Percentiles rank a stretch among this genome's conserved stretches.
Conservation (phyloP, 1,140 invertebrate species). For the Tetramorium simillimum region DNA sequence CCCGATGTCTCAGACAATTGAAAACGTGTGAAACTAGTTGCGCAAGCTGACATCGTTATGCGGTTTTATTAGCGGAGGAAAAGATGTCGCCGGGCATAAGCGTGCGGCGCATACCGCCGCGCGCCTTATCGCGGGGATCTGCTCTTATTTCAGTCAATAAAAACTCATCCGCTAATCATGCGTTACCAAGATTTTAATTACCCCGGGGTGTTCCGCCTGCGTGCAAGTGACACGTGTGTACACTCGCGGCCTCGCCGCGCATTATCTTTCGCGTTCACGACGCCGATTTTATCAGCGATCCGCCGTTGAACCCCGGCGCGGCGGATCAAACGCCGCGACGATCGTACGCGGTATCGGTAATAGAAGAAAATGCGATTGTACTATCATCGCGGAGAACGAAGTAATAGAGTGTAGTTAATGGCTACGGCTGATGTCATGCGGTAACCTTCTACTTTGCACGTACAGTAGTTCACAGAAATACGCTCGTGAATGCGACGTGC, state of each 20-base stretch:
- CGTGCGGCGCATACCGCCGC: neutral
- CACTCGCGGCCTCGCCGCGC: neutral
- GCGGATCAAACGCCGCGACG: neutral
- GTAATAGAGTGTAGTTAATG: constrained; percentile 72
- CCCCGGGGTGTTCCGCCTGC: neutral
- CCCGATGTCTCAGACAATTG: constrained; percentile 41
- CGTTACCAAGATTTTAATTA: constrained; percentile 38
- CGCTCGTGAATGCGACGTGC: neutral
- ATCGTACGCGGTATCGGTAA: constrained; percentile 15
- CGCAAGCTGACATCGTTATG: constrained; percentile 50
- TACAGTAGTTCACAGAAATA: constrained; percentile 65
- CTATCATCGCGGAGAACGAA: constrained; percentile 64
- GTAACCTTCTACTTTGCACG: constrained; percentile 76
- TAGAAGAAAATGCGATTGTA: constrained; percentile 62
- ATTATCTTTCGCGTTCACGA: neutral
- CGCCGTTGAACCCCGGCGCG: neutral
- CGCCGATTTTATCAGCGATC: neutral
- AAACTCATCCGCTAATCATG: constrained; percentile 13
- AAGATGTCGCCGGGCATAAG: neutral
- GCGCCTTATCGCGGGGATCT: constrained; percentile 1
- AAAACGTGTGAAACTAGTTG: constrained; percentile 44
- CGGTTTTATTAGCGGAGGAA: constrained; percentile 37
- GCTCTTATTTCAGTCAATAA: constrained; percentile 29
- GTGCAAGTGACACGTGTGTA: neutral
- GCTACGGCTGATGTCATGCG: constrained; percentile 72